phyloP scores from a whole-genome alignment of 2,888 invertebrate genomes.

The Polyploca ridens region DNA sequence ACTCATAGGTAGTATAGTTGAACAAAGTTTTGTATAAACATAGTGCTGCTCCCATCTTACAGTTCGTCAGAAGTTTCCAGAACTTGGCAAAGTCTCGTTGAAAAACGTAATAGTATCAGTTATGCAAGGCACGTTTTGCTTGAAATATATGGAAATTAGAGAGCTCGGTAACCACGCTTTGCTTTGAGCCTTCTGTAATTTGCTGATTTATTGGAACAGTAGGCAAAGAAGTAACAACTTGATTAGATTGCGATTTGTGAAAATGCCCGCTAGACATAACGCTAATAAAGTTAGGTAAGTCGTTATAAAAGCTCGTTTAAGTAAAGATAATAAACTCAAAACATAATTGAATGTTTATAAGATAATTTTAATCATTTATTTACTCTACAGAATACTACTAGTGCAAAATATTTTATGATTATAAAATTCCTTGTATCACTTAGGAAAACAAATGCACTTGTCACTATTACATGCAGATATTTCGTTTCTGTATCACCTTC shows the following conservation, averaged over 20 bases:
- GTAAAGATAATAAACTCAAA: neutral
- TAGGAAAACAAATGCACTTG: neutral
- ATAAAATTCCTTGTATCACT: neutral
- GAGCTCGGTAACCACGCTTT: conserved; percentile 43
- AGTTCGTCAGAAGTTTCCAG: conserved; percentile 13
- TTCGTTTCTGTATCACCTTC: neutral
- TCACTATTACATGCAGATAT: neutral
- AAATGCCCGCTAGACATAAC: neutral
- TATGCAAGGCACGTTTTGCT: conserved; percentile 48
- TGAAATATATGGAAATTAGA: conserved; percentile 67
- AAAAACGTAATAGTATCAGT: conserved; percentile 27
- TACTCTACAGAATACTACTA: too few species aligned
- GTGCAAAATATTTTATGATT: too few species aligned
- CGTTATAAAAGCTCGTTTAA: neutral
- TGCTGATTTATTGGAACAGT: conserved; percentile 60
- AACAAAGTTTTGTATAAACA: conserved; percentile 7
- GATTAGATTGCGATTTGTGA: conserved; percentile 26
- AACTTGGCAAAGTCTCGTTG: conserved; percentile 19
- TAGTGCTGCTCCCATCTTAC: neutral
- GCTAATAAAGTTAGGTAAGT: neutral
- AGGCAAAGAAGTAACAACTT: conserved; percentile 27
- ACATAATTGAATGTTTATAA: neutral
- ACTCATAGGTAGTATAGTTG: neutral
- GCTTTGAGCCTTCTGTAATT: conserved; percentile 53
- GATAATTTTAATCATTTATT: too few species aligned